phyloP scores from a whole-genome alignment of 2,113 vertebrate species.

The Lonchura striata region DNA sequence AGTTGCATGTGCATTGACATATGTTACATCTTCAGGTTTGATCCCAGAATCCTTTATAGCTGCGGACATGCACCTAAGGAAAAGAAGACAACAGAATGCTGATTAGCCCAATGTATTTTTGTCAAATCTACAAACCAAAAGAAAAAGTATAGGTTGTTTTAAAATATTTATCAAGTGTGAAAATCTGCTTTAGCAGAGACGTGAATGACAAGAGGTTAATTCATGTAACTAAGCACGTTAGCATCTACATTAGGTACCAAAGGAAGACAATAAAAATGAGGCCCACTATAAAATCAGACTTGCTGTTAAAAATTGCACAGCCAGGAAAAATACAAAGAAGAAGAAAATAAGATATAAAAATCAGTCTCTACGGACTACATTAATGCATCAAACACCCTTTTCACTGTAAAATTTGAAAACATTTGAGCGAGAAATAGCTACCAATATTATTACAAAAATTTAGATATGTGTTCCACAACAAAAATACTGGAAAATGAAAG shows the following conservation, averaged over 20 bases:
- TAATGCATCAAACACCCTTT: background rate
- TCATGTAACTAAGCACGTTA: background rate
- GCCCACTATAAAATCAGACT: background rate
- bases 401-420: background rate
- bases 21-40: slow-evolving; percentile 80
- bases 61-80: slow-evolving; percentile 88
- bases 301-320: background rate
- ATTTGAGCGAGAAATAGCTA: background rate
- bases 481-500: background rate
- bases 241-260: background rate
- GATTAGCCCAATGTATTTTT: background rate
- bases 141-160: background rate
- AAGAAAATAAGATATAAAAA: background rate
- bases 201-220: background rate
- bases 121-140: background rate
- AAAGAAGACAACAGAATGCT: background rate
- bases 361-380: background rate
- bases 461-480: background rate
- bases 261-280: background rate
- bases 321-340: background rate
- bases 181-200: background rate
- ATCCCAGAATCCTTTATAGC: slow-evolving; percentile 85
- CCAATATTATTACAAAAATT: background rate
- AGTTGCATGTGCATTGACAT: slow-evolving; percentile 94
- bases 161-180: background rate